Conservation (phyloP, 2,888 invertebrate species). For the Dyspetes luteomarginatus region DNA sequence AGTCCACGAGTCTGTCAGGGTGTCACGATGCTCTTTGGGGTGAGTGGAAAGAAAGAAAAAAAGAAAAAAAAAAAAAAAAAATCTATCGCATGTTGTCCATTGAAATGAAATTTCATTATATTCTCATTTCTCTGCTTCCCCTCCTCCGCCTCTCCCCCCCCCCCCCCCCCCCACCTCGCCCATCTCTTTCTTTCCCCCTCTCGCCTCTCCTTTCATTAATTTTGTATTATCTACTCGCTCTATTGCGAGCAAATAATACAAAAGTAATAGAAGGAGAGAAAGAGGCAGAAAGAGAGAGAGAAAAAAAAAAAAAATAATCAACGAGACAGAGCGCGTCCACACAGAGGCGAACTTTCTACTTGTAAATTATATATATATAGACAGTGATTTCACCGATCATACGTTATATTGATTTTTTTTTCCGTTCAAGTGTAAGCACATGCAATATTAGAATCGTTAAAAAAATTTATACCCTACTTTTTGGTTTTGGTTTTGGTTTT, state of each 20-base stretch:
- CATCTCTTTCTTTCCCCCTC: too few species aligned
- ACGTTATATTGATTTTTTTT: slow-evolving; percentile 45
- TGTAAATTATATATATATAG: slow-evolving; percentile 66
- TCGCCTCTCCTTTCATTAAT: too few species aligned
- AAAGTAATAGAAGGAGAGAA: slow-evolving; percentile 36
- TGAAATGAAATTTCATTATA: background rate
- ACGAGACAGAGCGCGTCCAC: slow-evolving; percentile 51
- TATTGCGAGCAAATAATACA: slow-evolving; percentile 15
- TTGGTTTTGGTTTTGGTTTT: too few species aligned
- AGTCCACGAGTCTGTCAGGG: slow-evolving; percentile 95
- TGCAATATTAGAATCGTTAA: too few species aligned
- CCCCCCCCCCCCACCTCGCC: too few species aligned
- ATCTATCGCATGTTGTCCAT: background rate
- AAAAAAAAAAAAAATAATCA: slow-evolving; percentile 41
- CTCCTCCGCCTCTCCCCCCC: too few species aligned
- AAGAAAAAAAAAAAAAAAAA: slow-evolving; percentile 1
- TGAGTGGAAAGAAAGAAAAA: slow-evolving; percentile 84
- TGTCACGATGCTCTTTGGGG: slow-evolving; percentile 92
- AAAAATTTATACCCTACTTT: too few species aligned
- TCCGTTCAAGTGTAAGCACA: too few species aligned
- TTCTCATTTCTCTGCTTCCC: too few species aligned
- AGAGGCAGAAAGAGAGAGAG: slow-evolving; percentile 2
- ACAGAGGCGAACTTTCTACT: slow-evolving; percentile 67
- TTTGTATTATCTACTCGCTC: too few species aligned
- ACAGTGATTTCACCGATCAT: slow-evolving; percentile 68